Evolutionary conservation across 1,140 invertebrate species (phyloP), one percentile per base, ranked within the genome.

Genomic region (Drosophila nannoptera): DNA sequence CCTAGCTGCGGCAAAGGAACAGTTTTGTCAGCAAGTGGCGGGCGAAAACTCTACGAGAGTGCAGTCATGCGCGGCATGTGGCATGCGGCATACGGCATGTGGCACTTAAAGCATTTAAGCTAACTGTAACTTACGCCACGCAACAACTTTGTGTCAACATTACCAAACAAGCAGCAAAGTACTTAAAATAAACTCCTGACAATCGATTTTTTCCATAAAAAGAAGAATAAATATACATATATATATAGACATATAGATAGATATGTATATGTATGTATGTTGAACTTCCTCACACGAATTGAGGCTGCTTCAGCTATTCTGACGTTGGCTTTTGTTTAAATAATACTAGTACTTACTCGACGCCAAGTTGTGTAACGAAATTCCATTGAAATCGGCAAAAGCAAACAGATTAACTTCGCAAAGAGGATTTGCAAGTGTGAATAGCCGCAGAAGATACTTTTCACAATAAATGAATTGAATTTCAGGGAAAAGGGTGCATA

Each of bases 51-150:
- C 22, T 22, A 22, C 22, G 22, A 22, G 22, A 22, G 22, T 22
- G 40, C 40, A 43, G 40, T 14, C 14, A 43, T 43, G 45, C 42
- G 55, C 22, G 43, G 32, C 43, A 29, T 16, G 54, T 5, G 7
- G 29, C 53, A 29, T 16, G 55, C 22, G 43, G 32, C 43, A 29
- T 16, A 32, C 35, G 50, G 14, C 50, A 16, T 35, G 54, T 5
- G 7, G 29, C 53, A 55, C 29, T 56, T 56, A 7, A 42, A 56
- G 40, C 33, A 35, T 45, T 16, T 33, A 56, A 56, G 54, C 40
- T 31, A 31, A 33, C 31, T 33, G 29, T 16, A 56, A 56, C 54
- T 43, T 56, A 6, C 11, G 7, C 11, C n/a, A 45, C 38, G 35
- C 22, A 32, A 14, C n/a, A 33, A 31, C 29, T 43, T 9, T 8